Percentiles rank a stretch among this genome's conserved stretches.
These are phyloP conservation scores for Acleris laterana DNA, from an alignment of 2,888 invertebrate species.

Conservation along the genomic window DNA sequence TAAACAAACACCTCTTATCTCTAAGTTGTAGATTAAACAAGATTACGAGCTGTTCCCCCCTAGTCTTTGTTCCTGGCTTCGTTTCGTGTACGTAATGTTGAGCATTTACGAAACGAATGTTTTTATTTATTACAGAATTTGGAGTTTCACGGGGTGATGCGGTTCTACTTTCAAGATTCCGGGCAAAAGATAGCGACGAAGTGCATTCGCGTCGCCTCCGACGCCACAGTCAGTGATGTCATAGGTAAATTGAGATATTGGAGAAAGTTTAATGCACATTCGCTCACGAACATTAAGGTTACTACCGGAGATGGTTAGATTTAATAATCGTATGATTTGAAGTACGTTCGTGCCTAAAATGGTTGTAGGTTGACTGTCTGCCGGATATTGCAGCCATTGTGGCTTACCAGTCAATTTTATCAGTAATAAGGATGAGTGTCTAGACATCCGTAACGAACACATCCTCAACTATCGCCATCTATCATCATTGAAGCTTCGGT, in stretches of 20 bases:
- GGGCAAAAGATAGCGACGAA: conserved; percentile 99
- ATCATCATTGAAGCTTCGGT: conserved; percentile 26
- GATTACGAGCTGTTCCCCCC: conserved; percentile 26
- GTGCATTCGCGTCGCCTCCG: conserved; percentile 98
- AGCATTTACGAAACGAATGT: not conserved
- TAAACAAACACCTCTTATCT: conserved; percentile 30
- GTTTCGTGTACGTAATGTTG: not conserved
- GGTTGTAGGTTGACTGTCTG: not conserved
- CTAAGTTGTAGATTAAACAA: conserved; percentile 28
- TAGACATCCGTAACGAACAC: conserved; percentile 21
- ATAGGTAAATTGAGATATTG: conserved; percentile 85
- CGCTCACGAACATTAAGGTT: not conserved
- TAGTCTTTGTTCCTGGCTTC: conserved; percentile 27
- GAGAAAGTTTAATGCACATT: conserved; percentile 9
- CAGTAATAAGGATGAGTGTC: conserved; percentile 28
- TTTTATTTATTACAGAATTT: conserved; percentile 88
- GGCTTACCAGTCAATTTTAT: conserved; percentile 4
- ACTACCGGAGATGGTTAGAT: not conserved
- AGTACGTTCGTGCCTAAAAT: not conserved
- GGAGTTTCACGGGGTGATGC: conserved; percentile 99
- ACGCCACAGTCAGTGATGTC: conserved; percentile 97
- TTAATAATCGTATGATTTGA: not conserved
- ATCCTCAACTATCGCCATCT: conserved; percentile 28
- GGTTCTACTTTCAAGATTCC: conserved; percentile 99
- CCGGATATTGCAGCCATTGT: conserved; percentile 1